Evolutionary conservation across 64 coral and sea anemone genomes (phyloP).

Genomic region (Pocillopora damicornis): DNA sequence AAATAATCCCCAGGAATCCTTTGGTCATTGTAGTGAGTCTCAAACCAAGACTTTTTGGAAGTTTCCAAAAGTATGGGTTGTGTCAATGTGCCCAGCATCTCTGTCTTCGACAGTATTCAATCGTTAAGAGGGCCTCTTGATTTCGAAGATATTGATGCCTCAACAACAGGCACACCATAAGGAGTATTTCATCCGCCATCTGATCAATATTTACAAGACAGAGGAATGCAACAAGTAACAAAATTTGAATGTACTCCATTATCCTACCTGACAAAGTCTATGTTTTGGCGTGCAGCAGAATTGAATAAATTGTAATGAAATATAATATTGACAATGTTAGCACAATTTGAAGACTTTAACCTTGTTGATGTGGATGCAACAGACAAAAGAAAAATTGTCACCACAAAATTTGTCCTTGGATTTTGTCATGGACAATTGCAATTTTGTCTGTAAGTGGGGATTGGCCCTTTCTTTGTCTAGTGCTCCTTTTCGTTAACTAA

Average conservation of each 20-base stretch:
- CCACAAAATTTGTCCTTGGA: too few relatives aligned
- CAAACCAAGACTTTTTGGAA: conserved; percentile 40
- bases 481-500: too few relatives aligned
- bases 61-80: conserved; percentile 43
- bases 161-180: conserved; percentile 9
- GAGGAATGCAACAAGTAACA: conserved; percentile 34
- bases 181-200: not conserved
- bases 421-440: too few relatives aligned
- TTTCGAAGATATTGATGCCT: conserved; percentile 37
- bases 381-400: too few relatives aligned
- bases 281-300: too few relatives aligned
- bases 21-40: not conserved
- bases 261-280: not conserved
- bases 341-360: too few relatives aligned
- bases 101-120: conserved; percentile 27
- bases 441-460: too few relatives aligned
- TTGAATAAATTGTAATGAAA: too few relatives aligned
- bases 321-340: too few relatives aligned
- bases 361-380: too few relatives aligned
- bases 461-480: not conserved
- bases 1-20: conserved; percentile 16
- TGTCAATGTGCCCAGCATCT: not conserved
- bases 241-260: conserved; percentile 10
- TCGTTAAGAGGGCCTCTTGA: conserved; percentile 11
- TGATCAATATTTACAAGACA: not conserved